phyloP scores from a whole-genome alignment of 2,888 invertebrate species.

The Leucophora obtusa region DNA sequence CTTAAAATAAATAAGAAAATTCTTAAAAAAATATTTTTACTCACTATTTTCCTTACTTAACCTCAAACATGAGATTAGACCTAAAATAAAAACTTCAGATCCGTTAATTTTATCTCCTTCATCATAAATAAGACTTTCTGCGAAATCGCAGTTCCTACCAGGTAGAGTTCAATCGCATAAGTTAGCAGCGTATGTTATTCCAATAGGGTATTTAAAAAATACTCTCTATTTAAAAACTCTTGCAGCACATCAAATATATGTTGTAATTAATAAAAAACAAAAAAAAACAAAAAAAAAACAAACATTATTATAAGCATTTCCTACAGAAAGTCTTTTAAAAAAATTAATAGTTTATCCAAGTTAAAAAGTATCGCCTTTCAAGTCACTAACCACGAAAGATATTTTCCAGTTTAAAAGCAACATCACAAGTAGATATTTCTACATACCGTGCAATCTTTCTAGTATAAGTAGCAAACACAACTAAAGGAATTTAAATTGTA shows the following conservation, averaged over 20 bases:
- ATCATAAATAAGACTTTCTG: no score
- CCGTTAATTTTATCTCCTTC: no score
- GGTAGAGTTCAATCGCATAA: no score
- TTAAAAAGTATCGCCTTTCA: conserved; percentile 76
- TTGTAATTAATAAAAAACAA: conserved; percentile 56
- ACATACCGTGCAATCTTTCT: conserved; percentile 15
- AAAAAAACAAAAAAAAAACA: no score
- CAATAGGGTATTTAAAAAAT: no score
- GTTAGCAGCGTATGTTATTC: no score
- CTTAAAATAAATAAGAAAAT: no score
- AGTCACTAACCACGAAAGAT: conserved; percentile 75
- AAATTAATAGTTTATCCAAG: conserved; percentile 77
- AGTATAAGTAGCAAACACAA: conserved; percentile 38
- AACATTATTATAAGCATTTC: conserved; percentile 9
- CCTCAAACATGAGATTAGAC: no score
- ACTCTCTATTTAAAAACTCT: conserved; percentile 22
- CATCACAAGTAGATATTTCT: conserved; percentile 26
- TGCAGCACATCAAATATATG: conserved; percentile 55
- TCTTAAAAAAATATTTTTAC: no score
- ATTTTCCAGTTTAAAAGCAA: conserved; percentile 67
- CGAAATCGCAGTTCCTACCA: no score
- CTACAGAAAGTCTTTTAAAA: conserved; percentile 46
- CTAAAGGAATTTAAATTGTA: conserved; percentile 33
- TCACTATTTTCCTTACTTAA: no score
- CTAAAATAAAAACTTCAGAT: no score